Evolutionary conservation across 2,797 vertebrate species (phyloP), one percentile per base, ranked within the genome.

Genomic region (Manis javanica): DNA sequence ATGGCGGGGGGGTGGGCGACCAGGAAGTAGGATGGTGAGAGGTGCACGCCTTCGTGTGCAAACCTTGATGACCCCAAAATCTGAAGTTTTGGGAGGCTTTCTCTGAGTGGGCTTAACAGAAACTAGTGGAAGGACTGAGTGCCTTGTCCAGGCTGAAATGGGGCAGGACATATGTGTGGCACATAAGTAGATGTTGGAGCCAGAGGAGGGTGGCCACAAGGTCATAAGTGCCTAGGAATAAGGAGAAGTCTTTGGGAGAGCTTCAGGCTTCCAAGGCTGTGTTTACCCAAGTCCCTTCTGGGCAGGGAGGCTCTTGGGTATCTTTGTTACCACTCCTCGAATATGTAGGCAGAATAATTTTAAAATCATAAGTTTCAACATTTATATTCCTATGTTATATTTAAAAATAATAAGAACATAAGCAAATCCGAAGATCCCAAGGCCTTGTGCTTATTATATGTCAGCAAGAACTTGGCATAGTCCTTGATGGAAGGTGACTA

Each of bases 1-100:
- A 39, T 3, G 11, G 46, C 2, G 46, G 46, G 46, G 46, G 46
- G 46, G 46, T 2, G 46, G 11, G 46, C 81, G 19, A 4, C 46
- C 46, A 46, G 9, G 5, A 31, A 23, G 10, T 2, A 14, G 66
- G 19, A 0, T 7, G 2, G 12, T 19, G 11, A n/a, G 2, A 23
- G 31, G 26, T 26, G 14, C 23, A 7, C 0, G 7, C 6, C 37
- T 16, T 46, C 6, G 8, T 1, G 0, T 53, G 15, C 11, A 46
- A 46, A 51, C 9, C 5, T 37, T 5, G 0, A 0, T 2, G 37
- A 26, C 74, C 81, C 12, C n/a, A 46, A 6, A 53, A 16, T 26
- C 72, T n/a, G 1, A 49, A 18, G 49, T 29, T 9, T 13, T 7
- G 8, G 37, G 64, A 3, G 64, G 64, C 64, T 63, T 31, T 55